Conservation (phyloP, 2,113 vertebrate species). For the Silurus asotus region DNA sequence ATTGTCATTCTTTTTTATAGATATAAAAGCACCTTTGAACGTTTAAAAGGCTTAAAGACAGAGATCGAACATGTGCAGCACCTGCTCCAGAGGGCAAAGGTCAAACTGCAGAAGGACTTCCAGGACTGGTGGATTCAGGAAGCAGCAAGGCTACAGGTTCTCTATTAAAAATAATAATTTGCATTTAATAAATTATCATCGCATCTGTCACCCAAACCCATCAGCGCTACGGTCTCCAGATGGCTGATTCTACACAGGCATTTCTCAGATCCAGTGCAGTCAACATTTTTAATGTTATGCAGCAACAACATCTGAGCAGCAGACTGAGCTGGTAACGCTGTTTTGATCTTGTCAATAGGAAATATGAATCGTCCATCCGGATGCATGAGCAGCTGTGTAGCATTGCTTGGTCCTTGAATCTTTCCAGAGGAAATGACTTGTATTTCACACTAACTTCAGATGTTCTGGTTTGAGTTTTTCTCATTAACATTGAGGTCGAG, state of each 20-base stretch:
- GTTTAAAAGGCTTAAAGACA: constrained; percentile 83
- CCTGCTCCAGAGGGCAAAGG: constrained; percentile 81
- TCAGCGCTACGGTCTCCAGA: background rate
- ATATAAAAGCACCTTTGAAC: constrained; percentile 76
- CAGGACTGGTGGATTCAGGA: constrained; percentile 86
- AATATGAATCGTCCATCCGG: constrained; percentile 52
- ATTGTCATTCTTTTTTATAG: constrained; percentile 63
- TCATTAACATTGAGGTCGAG: constrained; percentile 2
- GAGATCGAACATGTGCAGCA: constrained; percentile 93
- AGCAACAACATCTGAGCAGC: constrained; percentile 63
- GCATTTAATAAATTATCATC: background rate
- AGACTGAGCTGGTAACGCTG: constrained; percentile 46
- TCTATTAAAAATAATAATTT: background rate
- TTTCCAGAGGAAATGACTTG: constrained; percentile 56
- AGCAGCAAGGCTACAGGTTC: constrained; percentile 75
- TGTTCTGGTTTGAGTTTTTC: constrained; percentile 35
- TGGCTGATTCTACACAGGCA: background rate
- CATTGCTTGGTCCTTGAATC: constrained; percentile 25
- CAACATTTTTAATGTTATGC: constrained; percentile 51
- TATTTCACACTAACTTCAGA: constrained; percentile 27
- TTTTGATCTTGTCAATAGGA: constrained; percentile 57
- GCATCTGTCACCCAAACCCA: constrained; percentile 2
- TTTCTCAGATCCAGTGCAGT: constrained; percentile 39
- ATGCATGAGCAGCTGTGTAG: constrained; percentile 34
- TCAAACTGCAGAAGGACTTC: constrained; percentile 89